These are phyloP conservation scores for Heliconius hermathena DNA, from an alignment of 1,140 invertebrate species.

Conservation along the genomic window DNA sequence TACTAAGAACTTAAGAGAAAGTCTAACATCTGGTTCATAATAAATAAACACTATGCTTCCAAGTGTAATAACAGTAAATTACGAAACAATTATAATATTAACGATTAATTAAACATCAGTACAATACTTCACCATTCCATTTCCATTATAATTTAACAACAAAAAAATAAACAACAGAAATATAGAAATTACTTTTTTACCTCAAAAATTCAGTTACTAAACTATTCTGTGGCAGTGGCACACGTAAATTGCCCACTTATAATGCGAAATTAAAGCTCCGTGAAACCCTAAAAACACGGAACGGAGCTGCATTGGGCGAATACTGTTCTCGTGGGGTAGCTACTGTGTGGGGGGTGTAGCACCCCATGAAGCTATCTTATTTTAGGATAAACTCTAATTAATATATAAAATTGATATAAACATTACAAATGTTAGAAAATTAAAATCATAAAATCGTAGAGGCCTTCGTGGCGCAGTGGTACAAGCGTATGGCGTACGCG, in stretches of 20 bases:
- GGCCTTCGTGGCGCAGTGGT: too few relatives aligned
- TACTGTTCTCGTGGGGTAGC: slow-evolving; percentile 9
- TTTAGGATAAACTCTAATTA: slow-evolving; percentile 27
- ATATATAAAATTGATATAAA: too few relatives aligned
- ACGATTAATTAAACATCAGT: neutral
- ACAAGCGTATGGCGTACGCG: too few relatives aligned
- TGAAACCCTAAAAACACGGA: slow-evolving; percentile 35
- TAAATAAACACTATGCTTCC: neutral
- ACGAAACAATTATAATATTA: neutral
- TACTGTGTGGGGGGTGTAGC: neutral
- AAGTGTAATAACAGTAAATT: neutral
- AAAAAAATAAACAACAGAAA: slow-evolving; percentile 25
- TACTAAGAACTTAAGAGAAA: neutral
- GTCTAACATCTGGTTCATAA: neutral
- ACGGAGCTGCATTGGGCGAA: slow-evolving; percentile 32
- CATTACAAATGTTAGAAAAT: too few relatives aligned
- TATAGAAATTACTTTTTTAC: slow-evolving; percentile 30
- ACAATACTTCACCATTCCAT: neutral
- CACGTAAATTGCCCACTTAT: slow-evolving; percentile 44
- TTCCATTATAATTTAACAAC: slow-evolving; percentile 6
- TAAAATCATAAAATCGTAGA: too few relatives aligned
- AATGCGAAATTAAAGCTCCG: slow-evolving; percentile 42
- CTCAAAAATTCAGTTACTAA: slow-evolving; percentile 38
- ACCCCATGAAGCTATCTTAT: slow-evolving; percentile 36
- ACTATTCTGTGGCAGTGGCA: slow-evolving; percentile 37